Conservation (phyloP, 1,140 invertebrate genomes). For the Cydia fagiglandana region DNA sequence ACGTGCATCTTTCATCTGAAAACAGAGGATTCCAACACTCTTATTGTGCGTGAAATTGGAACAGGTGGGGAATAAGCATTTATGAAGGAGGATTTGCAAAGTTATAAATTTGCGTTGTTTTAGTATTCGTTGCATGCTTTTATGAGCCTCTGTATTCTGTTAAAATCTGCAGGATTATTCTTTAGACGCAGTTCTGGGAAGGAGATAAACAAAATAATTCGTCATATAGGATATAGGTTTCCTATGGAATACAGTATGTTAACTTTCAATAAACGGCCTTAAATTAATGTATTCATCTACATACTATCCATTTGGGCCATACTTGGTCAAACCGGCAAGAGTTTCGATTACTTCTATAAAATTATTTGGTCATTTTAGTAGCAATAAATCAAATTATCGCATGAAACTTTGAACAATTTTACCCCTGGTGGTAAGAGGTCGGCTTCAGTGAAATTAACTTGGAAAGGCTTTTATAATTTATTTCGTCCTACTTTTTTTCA, state of each 20-base stretch:
- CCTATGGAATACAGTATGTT: too few relatives aligned
- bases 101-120: too few relatives aligned
- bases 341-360: background rate
- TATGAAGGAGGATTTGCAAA: constrained; percentile 33
- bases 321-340: background rate
- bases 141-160: background rate
- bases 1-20: constrained; percentile 57
- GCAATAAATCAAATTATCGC: constrained; percentile 8
- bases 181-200: too few relatives aligned
- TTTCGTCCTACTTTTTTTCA: constrained; percentile 8
- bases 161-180: background rate
- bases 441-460: constrained; percentile 28
- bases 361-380: background rate
- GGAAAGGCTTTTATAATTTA: background rate
- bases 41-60: constrained; percentile 69
- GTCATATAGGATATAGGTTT: too few relatives aligned
- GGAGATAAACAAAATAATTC: too few relatives aligned
- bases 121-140: background rate
- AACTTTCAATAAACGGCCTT: too few relatives aligned
- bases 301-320: background rate
- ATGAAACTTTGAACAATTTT: constrained; percentile 13
- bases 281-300: background rate
- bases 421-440: background rate
- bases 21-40: constrained; percentile 67
- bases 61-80: constrained; percentile 49